These are phyloP conservation scores for Adrianichthys oophorus DNA, from an alignment of 2,797 vertebrate species.

Conservation along the genomic window DNA sequence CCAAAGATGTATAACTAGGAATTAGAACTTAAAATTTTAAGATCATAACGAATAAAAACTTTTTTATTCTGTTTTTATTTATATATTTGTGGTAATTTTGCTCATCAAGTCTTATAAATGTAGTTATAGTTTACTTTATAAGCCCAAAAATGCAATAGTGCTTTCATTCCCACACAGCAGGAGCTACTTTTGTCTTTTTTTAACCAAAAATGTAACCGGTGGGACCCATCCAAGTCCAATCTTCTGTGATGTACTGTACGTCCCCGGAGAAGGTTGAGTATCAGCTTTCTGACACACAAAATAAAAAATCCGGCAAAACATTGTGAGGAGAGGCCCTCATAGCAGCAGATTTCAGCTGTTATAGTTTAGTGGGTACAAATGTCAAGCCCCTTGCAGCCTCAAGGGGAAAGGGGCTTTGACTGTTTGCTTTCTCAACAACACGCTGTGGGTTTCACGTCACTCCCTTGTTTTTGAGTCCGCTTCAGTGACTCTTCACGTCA, in stretches of 20 bases:
- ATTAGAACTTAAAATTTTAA: too few relatives aligned
- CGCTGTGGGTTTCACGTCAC: conserved; percentile 70
- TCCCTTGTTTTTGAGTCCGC: conserved; percentile 69
- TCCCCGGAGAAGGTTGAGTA: neutral
- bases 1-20: too few relatives aligned
- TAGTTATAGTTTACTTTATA: too few relatives aligned
- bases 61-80: too few relatives aligned
- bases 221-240: neutral
- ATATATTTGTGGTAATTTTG: too few relatives aligned
- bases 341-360: neutral
- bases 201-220: neutral
- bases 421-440: conserved; percentile 75
- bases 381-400: conserved; percentile 15
- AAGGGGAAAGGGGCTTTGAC: conserved; percentile 19
- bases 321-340: neutral
- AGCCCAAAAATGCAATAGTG: too few relatives aligned
- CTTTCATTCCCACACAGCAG: conserved; percentile 3
- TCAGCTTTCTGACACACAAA: neutral
- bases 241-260: neutral
- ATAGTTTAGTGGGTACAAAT: conserved; percentile 17
- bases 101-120: too few relatives aligned
- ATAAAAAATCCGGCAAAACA: neutral
- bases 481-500: conserved; percentile 66
- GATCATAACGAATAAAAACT: too few relatives aligned
- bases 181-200: neutral